A percentile compares a stretch with the other conserved stretches of the same genome.
These are phyloP conservation scores for Sturmia bella DNA, from an alignment of 2,888 invertebrate genomes.

Conservation along the genomic window DNA sequence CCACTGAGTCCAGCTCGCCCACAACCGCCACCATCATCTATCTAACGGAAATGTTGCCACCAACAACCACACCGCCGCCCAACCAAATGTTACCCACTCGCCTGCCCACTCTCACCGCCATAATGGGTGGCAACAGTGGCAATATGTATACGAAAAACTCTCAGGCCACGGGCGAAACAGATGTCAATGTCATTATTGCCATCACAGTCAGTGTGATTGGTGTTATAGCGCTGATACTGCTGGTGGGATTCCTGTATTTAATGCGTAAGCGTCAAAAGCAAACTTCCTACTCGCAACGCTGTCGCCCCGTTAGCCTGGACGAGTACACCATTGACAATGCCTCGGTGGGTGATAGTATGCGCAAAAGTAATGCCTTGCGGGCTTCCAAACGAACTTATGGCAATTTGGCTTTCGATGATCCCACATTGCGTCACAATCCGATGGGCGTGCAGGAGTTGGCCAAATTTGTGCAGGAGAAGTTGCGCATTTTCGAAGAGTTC, in stretches of 20 bases:
- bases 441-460: constrained; percentile 90
- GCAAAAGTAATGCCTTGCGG: constrained; percentile 88
- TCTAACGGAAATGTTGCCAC: constrained; percentile 33
- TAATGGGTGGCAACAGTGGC: constrained; percentile 63
- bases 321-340: constrained; percentile 95
- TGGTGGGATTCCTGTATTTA: constrained; percentile 89
- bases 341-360: constrained; percentile 89
- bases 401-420: constrained; percentile 95
- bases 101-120: constrained; percentile 53
- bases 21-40: background rate
- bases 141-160: constrained; percentile 73
- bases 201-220: constrained; percentile 91
- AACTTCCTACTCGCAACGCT: constrained; percentile 91
- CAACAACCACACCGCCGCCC: constrained; percentile 8
- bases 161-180: constrained; percentile 79
- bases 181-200: constrained; percentile 89
- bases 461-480: constrained; percentile 87
- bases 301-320: constrained; percentile 93
- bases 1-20: background rate
- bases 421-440: constrained; percentile 87
- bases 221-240: constrained; percentile 88
- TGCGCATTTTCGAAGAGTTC: constrained; percentile 91
- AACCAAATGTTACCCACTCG: constrained; percentile 30
- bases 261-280: constrained; percentile 91
- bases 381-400: constrained; percentile 94